Base-by-base conservation (phyloP, 2,113 vertebrate genomes). In the Psittacus erithacus region DNA sequence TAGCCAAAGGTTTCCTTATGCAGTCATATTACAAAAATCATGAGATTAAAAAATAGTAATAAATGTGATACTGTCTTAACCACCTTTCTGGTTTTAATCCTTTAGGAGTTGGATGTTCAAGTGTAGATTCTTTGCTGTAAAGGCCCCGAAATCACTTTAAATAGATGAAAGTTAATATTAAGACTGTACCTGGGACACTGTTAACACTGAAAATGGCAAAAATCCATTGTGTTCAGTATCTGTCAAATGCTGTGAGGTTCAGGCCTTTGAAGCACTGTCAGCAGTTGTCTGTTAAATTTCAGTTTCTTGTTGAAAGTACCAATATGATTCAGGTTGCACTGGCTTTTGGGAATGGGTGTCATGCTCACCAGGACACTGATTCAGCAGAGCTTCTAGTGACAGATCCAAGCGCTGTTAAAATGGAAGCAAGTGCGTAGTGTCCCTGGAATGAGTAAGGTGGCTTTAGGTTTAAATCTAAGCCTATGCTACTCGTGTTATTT, bases 101-200 rank as follows among this genome's bases (percentile, higher is more conserved):
- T 85, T 76, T 49, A 50, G 27, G 41, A 53, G 85, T 93, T 85
- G 17, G 6, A 31, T 85, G 87, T 92, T 85, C 53, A 82, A 91
- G 38, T 19, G 33, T 73, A 68, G 22, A 8, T 87, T 28, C 10
- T 78, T 41, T 52, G 44, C 27, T 68, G 7, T 14, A 59, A 82
- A 92, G 33, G 67, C 70, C 44, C 76, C 53, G 73, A 82, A 64
- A 60, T 50, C 1, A 6, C 38, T 52, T 46, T 63, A 86, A 76
- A 44, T 82, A 13, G 76, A 17, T 17, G 22, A 28, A 78, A 78
- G 18, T 39, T 69, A 46, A 22, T 38, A 52, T 6, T 64, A 39
- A 79, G 35, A 11, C 35, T 76, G 6, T 77, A 35, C 2, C 2
- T 31, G 35, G 16, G 18, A 35, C n/a, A 17, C 35, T n/a, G 41